Evolutionary conservation across 2,113 vertebrate species (phyloP), one percentile per base, ranked within the genome.

Genomic region (Zosterops japonicus): DNA sequence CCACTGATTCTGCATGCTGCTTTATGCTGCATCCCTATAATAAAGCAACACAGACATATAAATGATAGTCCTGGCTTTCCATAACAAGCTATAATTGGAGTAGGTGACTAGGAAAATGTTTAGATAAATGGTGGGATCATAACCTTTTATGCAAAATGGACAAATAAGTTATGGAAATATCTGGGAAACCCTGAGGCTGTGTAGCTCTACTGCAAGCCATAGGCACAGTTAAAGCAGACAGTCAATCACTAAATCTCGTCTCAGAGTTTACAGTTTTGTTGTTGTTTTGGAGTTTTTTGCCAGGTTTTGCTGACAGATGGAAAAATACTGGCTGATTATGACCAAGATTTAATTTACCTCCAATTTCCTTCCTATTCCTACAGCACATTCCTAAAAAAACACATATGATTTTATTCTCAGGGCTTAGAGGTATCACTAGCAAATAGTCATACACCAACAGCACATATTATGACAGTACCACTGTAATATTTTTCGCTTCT

Each of bases 81-180:
- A 63, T 95, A 90, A 87, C 35, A 87, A 89, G 91, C 59, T 89
- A 87, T 86, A 97, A 93, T 79, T 60, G 79, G 64, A 96, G 75
- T 53, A 94, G 83, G 61, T 82, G 90, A 89, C 46, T 76, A 76
- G 78, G 47, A 95, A 96, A 97, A 94, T 78, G 71, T 89, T 95
- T 94, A 96, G 84, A 94, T 60, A 96, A 96, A 83, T 71, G 70
- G 80, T 41, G 65, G 71, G 84, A 94, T 78, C 74, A 55, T 80
- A 84, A 95, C 77, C 87, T 75, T 87, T 59, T 78, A 94, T 77
- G 77, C 63, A 93, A 94, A 91, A 69, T 61, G 84, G 33, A 89
- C 70, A 94, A 93, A 93, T 67, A 60, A 93, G 33, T 89, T 85
- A 84, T 50, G 57, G 52, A 92, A 96, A 67, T 82, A 49, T 53